These are phyloP conservation scores for Gallinago media DNA, from an alignment of 2,113 vertebrate genomes.

Conservation along the genomic window DNA sequence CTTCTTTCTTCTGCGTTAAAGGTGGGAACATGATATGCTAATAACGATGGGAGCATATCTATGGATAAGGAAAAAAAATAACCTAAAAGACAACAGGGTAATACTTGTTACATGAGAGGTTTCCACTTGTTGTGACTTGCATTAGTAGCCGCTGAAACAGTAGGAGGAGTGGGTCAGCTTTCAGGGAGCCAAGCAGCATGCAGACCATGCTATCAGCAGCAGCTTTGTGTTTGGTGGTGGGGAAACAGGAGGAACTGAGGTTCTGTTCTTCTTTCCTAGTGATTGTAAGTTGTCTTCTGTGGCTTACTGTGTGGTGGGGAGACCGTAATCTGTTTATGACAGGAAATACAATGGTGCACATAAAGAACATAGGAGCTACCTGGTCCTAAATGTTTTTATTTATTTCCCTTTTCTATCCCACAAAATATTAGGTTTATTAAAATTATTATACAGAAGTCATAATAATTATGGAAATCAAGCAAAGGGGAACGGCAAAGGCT, in stretches of 20 bases:
- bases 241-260: neutral
- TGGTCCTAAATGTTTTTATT: neutral
- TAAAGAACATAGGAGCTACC: neutral
- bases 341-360: neutral
- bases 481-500: neutral
- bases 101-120: neutral
- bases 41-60: neutral
- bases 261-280: neutral
- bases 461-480: neutral
- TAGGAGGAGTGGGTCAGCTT: neutral
- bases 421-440: neutral
- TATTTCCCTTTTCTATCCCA: neutral
- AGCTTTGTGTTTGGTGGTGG: neutral
- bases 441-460: neutral
- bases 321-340: neutral
- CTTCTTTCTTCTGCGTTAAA: neutral
- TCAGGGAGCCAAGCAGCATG: neutral
- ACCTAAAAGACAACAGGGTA: neutral
- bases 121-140: neutral
- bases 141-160: neutral
- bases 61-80: rapidly evolving
- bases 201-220: neutral
- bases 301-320: neutral
- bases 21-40: neutral
- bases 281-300: neutral